Evolutionary conservation across 2,113 vertebrate species (phyloP), one percentile per base, ranked within the genome.

Genomic region (Petrocephalus zakoni): DNA sequence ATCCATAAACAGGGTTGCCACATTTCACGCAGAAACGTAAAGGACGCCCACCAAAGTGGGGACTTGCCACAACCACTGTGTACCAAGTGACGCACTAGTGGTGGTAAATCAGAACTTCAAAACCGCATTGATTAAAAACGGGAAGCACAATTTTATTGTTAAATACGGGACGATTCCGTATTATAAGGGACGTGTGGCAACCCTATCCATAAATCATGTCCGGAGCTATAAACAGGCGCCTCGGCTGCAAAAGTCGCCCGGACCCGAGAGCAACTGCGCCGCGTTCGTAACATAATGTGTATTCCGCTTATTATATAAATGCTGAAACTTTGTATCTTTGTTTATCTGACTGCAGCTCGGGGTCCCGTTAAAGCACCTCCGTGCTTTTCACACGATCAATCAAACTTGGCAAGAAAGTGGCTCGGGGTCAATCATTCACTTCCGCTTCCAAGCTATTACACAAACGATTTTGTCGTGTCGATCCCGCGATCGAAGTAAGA

Each of bases 161-260:
- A n/a, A n/a, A n/a, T n/a, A n/a, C n/a, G n/a, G n/a, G n/a, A n/a
- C n/a, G n/a, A n/a, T n/a, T n/a, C n/a, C n/a, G n/a, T n/a, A n/a
- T n/a, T n/a, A n/a, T n/a, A n/a, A n/a, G n/a, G n/a, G n/a, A n/a
- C n/a, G n/a, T n/a, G n/a, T n/a, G n/a, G n/a, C n/a, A n/a, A n/a
- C n/a, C n/a, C n/a, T n/a, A 75, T 78, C 34, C 72, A 78, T 78
- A 78, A 78, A 78, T 78, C 72, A 78, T 78, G 72, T 78, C 34
- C 72, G 37, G 17, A 13, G 72, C 15, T 78, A 78, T 78, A 78
- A 78, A 1, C 72, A 17, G 34, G 8, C 52, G 13, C 13, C 52
- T 53, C 52, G 52, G 52, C 52, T 53, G 52, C n/a, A 68, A 68
- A 78, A 78, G 72, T 10, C 29, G 72, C 72, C 13, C 4, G 17